Conservation (phyloP, 2,797 vertebrate genomes). For the Artibeus lituratus region DNA sequence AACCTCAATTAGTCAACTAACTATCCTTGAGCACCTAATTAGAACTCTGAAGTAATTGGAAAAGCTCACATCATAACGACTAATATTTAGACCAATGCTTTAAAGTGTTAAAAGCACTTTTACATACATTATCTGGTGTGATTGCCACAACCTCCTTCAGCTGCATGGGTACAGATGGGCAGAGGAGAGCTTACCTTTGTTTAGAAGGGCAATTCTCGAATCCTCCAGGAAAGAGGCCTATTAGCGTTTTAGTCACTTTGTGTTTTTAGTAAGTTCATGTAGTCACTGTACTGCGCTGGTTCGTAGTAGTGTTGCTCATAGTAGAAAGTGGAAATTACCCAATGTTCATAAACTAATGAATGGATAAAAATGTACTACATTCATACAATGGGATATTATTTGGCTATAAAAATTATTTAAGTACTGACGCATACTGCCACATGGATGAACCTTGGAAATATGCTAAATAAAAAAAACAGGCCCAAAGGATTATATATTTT, state of each 20-base stretch:
- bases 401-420: not conserved
- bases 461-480: not conserved
- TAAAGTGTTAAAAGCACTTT: not conserved
- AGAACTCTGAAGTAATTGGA: slow-evolving; percentile 2
- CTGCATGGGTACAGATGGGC: not conserved
- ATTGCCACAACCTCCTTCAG: not conserved
- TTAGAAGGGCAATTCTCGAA: not conserved
- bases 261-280: not conserved
- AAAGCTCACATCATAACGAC: not conserved
- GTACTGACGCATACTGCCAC: not conserved
- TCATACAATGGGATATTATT: not conserved
- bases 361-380: not conserved
- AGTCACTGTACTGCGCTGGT: not conserved
- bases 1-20: not conserved
- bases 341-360: not conserved
- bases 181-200: not conserved
- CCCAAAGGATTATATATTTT: not conserved
- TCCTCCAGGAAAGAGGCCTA: not conserved
- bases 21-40: not conserved
- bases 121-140: not conserved
- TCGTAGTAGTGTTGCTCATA: not conserved
- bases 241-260: not conserved
- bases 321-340: not conserved
- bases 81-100: not conserved
- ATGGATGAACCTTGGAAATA: not conserved